phyloP scores from a whole-genome alignment of 2,113 vertebrate species.

The Amphilophus citrinellus region DNA sequence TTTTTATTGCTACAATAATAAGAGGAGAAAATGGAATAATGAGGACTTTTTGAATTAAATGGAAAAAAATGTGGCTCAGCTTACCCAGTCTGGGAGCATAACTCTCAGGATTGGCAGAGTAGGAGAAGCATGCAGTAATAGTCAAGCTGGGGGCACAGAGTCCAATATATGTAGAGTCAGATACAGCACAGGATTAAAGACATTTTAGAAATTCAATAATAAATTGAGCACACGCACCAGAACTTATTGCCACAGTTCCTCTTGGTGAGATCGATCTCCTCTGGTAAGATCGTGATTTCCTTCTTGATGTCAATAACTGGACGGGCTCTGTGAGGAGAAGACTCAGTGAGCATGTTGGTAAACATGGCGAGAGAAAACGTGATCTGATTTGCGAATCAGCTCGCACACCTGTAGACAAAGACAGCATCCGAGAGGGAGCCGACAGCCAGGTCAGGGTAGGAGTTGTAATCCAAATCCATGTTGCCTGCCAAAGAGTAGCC shows the following conservation, averaged over 20 bases:
- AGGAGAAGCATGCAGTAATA: constrained; percentile 89
- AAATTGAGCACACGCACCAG: constrained; percentile 81
- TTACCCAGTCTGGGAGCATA: constrained; percentile 90
- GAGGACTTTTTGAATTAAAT: neutral
- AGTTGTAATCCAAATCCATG: constrained; percentile 94
- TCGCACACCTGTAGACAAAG: constrained; percentile 69
- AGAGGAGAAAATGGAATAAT: neutral
- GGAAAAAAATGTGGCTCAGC: constrained; percentile 50
- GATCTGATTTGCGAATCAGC: neutral
- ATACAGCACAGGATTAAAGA: neutral
- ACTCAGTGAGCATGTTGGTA: neutral
- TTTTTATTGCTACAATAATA: neutral
- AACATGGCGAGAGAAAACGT: neutral
- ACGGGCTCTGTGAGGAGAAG: constrained; percentile 81
- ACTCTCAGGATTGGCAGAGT: constrained; percentile 82
- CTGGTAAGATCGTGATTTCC: constrained; percentile 84
- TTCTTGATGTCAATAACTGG: constrained; percentile 90
- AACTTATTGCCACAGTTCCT: constrained; percentile 80
- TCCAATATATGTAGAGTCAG: constrained; percentile 3
- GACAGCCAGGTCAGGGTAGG: constrained; percentile 93
- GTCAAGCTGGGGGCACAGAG: constrained; percentile 83
- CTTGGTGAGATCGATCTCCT: constrained; percentile 69
- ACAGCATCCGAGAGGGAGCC: constrained; percentile 94
- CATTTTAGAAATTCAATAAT: neutral
- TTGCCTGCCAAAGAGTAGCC: constrained; percentile 96